Conservation (phyloP, 2,113 vertebrate genomes). For the Calyptomena viridis region DNA sequence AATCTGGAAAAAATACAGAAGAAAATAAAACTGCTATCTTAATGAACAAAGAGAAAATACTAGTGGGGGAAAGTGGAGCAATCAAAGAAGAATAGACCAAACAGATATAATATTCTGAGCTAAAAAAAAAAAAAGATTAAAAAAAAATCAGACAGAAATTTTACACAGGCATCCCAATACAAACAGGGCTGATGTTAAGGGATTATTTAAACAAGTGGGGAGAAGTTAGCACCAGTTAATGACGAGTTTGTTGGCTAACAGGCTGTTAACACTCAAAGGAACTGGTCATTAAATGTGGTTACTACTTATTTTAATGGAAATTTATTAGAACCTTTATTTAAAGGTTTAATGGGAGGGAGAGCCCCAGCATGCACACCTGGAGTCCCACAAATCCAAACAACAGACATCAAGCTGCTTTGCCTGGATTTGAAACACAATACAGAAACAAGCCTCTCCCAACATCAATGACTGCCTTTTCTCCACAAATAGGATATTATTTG, state of each 20-base stretch:
- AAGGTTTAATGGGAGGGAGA: slow-evolving; percentile 65
- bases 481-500: slow-evolving; percentile 43
- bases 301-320: slow-evolving; percentile 75
- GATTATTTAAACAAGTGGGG: slow-evolving; percentile 69
- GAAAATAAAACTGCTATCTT: background rate
- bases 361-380: slow-evolving; percentile 27
- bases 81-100: background rate
- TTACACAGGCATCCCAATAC: slow-evolving; percentile 15
- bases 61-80: background rate
- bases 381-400: slow-evolving; percentile 37
- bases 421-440: slow-evolving; percentile 31
- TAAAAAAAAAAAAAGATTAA: background rate
- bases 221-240: slow-evolving; percentile 79
- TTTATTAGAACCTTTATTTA: slow-evolving; percentile 72
- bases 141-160: background rate
- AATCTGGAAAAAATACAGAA: background rate
- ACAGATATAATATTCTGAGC: background rate
- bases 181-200: slow-evolving; percentile 54
- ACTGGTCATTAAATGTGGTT: slow-evolving; percentile 78
- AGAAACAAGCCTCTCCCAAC: slow-evolving; percentile 6
- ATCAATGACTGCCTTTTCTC: slow-evolving; percentile 16
- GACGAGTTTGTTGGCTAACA: slow-evolving; percentile 78
- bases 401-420: background rate
- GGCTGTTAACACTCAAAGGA: slow-evolving; percentile 81
- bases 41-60: background rate